Evolutionary conservation across 2,888 invertebrate genomes (phyloP).

Genomic region (Shargacucullia verbasci): DNA sequence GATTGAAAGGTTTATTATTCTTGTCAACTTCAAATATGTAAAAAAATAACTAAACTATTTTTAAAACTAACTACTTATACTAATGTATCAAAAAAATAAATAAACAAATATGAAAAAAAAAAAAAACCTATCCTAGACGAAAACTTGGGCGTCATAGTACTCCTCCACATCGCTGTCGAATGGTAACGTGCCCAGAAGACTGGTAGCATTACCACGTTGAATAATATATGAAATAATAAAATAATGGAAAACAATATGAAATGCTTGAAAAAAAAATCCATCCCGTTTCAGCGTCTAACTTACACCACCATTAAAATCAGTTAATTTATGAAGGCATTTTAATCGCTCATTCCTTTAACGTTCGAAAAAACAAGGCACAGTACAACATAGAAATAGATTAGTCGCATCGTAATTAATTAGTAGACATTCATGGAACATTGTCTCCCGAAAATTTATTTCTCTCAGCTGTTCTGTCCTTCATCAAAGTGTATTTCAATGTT

Average conservation of each 20-base stretch:
- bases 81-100: too few species aligned
- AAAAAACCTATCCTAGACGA: too few species aligned
- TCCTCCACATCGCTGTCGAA: too few species aligned
- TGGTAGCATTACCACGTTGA: too few species aligned
- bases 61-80: too few species aligned
- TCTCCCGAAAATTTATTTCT: constrained; percentile 65
- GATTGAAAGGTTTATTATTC: too few species aligned
- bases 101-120: too few species aligned
- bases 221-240: too few species aligned
- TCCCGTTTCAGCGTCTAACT: constrained; percentile 20
- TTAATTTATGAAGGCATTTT: constrained; percentile 68
- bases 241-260: neutral
- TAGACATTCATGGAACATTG: constrained; percentile 67
- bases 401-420: constrained; percentile 67
- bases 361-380: constrained; percentile 38
- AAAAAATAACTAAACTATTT: too few species aligned
- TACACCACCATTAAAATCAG: constrained; percentile 43
- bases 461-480: constrained; percentile 67
- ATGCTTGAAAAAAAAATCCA: neutral
- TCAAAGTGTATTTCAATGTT: constrained; percentile 30
- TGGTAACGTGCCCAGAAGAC: too few species aligned
- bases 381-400: constrained; percentile 62
- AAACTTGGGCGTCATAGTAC: too few species aligned
- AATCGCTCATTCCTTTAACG: constrained; percentile 60
- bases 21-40: too few species aligned